Percentiles rank a stretch among this genome's conserved stretches.
phyloP scores from a whole-genome alignment of 1,140 invertebrate genomes.

The Homarus americanus region DNA sequence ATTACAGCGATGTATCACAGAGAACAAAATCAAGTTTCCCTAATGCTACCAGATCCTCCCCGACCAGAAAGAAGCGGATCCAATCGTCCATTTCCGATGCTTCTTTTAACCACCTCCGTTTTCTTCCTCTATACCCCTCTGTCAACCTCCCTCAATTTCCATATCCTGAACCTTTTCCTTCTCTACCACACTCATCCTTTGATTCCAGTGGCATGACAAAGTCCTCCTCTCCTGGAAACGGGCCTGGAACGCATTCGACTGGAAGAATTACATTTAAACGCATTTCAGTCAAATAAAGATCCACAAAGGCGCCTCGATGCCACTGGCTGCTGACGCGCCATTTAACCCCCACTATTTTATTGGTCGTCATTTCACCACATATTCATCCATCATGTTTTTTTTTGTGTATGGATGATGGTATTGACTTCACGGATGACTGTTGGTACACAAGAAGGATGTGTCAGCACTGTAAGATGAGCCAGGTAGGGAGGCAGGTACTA shows the following conservation, averaged over 20 bases:
- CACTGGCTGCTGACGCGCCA: neutral
- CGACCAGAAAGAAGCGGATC: neutral
- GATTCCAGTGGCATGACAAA: neutral
- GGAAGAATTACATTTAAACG: conserved; percentile 45
- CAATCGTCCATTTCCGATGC: neutral
- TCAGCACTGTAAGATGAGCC: too few relatives aligned
- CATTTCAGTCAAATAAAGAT: conserved; percentile 27
- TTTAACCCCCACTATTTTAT: conserved; percentile 17
- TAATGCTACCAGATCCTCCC: neutral
- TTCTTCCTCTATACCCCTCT: neutral
- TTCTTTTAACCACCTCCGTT: neutral
- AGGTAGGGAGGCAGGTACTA: too few relatives aligned
- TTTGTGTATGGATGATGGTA: too few relatives aligned
- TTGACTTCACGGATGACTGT: too few relatives aligned
- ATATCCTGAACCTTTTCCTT: conserved; percentile 27
- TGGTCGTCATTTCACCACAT: neutral
- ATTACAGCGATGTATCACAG: neutral
- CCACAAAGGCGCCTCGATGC: neutral
- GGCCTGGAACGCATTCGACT: neutral
- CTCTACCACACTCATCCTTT: neutral
- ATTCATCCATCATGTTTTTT: neutral
- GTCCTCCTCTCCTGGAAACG: conserved; percentile 10
- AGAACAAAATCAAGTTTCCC: neutral
- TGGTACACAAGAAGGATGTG: too few relatives aligned
- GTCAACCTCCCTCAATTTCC: neutral